These are phyloP conservation scores for Pantherophis alleghaniensis DNA, from an alignment of 2,797 vertebrate species.

Conservation along the genomic window DNA sequence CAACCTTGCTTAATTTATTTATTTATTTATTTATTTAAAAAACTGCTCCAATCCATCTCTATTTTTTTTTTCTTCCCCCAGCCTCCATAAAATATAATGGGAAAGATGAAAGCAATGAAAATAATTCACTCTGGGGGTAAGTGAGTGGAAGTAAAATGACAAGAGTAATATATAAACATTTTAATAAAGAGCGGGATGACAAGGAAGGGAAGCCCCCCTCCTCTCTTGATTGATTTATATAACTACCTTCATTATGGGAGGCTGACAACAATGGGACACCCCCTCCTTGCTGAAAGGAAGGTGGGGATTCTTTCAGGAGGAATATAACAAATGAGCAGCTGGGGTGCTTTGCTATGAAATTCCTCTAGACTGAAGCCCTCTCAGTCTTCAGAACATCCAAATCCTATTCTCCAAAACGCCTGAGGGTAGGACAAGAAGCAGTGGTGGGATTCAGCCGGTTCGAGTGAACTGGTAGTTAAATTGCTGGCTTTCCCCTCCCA, in stretches of 20 bases:
- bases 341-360: conserved; percentile 14
- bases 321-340: background rate
- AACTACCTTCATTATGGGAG: conserved; percentile 19
- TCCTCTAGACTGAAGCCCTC: conserved; percentile 37
- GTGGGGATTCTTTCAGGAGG: background rate
- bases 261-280: background rate
- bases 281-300: background rate
- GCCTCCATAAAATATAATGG: conserved; percentile 35
- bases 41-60: conserved; percentile 29
- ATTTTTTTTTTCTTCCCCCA: conserved; percentile 8
- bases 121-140: conserved; percentile 23
- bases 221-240: background rate
- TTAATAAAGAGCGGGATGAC: conserved; percentile 18
- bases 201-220: background rate
- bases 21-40: background rate
- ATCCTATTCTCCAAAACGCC: too few relatives aligned
- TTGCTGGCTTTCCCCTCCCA: too few relatives aligned
- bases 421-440: too few relatives aligned
- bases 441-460: too few relatives aligned
- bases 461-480: too few relatives aligned
- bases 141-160: conserved; percentile 43
- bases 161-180: conserved; percentile 39
- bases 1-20: background rate
- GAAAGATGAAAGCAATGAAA: conserved; percentile 38
- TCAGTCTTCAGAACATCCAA: background rate